phyloP scores from a whole-genome alignment of 2,888 invertebrate genomes.

The Cecidostiba fungosa region DNA sequence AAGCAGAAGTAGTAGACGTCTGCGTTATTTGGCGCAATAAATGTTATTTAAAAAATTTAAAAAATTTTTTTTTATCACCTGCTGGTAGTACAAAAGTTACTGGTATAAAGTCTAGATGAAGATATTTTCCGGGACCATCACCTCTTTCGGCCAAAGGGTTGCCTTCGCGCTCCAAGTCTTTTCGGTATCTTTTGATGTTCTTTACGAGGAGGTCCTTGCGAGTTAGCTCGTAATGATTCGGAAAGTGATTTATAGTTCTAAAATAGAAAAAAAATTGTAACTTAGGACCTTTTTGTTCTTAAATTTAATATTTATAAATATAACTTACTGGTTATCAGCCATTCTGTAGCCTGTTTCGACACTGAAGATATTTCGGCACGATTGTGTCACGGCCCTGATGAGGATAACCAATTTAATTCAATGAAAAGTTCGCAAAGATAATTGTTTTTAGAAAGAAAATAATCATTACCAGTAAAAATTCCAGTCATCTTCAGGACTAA shows the following conservation, averaged over 20 bases:
- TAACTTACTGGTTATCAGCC: constrained; percentile 92
- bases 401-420: background rate
- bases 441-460: background rate
- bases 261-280: background rate
- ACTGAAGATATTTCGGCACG: constrained; percentile 94
- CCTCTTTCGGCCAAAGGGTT: constrained; percentile 93
- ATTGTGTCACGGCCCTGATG: constrained; percentile 91
- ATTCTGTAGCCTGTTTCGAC: constrained; percentile 95
- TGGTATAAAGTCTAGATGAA: constrained; percentile 95
- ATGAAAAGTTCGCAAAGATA: background rate
- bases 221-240: constrained; percentile 96
- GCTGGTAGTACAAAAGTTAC: constrained; percentile 96
- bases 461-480: constrained; percentile 91
- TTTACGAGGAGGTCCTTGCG: constrained; percentile 97
- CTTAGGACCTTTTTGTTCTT: background rate
- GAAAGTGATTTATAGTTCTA: constrained; percentile 96
- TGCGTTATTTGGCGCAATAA: background rate
- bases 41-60: background rate
- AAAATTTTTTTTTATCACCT: constrained; percentile 75
- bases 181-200: constrained; percentile 96
- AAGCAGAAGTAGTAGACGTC: background rate
- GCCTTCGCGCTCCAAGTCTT: constrained; percentile 95
- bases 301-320: background rate
- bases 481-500: constrained; percentile 95
- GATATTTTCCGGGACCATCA: constrained; percentile 86